Conservation (phyloP, 2,888 invertebrate species). For the Spodoptera littoralis region DNA sequence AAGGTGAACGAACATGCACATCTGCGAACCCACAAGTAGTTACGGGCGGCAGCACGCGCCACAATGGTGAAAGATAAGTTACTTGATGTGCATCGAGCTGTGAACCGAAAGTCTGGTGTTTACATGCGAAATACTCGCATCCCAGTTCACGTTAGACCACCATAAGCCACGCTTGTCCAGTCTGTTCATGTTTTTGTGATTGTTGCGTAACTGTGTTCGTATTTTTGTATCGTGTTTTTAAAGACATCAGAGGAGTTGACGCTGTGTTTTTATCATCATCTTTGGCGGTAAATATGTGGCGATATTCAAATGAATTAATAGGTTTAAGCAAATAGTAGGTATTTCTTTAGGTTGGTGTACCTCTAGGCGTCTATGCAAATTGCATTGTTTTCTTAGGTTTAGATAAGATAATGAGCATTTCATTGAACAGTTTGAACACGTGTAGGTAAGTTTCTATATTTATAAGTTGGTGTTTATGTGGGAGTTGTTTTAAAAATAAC, state of each 20-base stretch:
- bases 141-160: slow-evolving; percentile 82
- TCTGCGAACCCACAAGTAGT: slow-evolving; percentile 69
- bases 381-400: slow-evolving; percentile 18
- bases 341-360: neutral
- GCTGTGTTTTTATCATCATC: slow-evolving; percentile 49
- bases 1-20: slow-evolving; percentile 54
- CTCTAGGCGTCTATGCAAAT: slow-evolving; percentile 13
- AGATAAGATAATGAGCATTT: slow-evolving; percentile 40
- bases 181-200: slow-evolving; percentile 57
- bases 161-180: slow-evolving; percentile 76
- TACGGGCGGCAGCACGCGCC: slow-evolving; percentile 80
- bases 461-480: too few species aligned
- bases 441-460: too few species aligned
- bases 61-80: slow-evolving; percentile 89
- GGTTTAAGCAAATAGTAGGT: too few species aligned
- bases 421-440: neutral
- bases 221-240: slow-evolving; percentile 47
- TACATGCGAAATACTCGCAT: slow-evolving; percentile 85
- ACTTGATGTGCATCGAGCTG: slow-evolving; percentile 88
- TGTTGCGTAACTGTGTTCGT: slow-evolving; percentile 60
- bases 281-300: slow-evolving; percentile 50
- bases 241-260: slow-evolving; percentile 43
- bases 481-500: too few species aligned
- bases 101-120: slow-evolving; percentile 88
- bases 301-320: neutral